Conservation (phyloP, 2,113 vertebrate species). For the Mobula hypostoma region DNA sequence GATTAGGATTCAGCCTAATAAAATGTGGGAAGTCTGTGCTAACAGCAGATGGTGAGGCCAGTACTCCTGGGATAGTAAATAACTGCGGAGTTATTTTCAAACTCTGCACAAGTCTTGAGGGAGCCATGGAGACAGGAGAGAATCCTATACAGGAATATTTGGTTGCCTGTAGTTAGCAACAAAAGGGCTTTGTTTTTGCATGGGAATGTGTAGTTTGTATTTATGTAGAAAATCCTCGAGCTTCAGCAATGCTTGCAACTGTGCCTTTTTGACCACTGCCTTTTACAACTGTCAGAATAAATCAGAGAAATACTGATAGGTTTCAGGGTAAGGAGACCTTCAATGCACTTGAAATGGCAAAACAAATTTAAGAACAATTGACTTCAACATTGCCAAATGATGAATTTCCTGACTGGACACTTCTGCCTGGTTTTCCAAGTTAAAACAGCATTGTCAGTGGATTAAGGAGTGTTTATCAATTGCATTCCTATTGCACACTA, state of each 20-base stretch:
- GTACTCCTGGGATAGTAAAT: background rate
- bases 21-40: too few relatives aligned
- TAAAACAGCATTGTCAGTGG: background rate
- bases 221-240: background rate
- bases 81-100: background rate
- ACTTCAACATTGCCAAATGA: background rate
- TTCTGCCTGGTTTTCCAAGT: background rate
- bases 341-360: background rate
- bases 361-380: background rate
- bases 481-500: background rate
- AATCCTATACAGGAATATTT: background rate
- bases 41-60: background rate
- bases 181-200: background rate
- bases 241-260: background rate
- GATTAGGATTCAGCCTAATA: too few relatives aligned
- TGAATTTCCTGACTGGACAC: background rate
- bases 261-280: background rate
- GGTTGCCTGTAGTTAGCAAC: background rate
- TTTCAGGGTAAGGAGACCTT: background rate
- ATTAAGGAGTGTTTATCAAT: background rate
- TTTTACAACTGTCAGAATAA: background rate
- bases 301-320: background rate
- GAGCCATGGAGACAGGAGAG: background rate
- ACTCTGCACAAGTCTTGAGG: background rate
- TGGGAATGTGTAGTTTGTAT: too few relatives aligned